Evolutionary conservation across 2,888 invertebrate genomes (phyloP), one percentile per base, ranked within the genome.

Genomic region (Dione juno): DNA sequence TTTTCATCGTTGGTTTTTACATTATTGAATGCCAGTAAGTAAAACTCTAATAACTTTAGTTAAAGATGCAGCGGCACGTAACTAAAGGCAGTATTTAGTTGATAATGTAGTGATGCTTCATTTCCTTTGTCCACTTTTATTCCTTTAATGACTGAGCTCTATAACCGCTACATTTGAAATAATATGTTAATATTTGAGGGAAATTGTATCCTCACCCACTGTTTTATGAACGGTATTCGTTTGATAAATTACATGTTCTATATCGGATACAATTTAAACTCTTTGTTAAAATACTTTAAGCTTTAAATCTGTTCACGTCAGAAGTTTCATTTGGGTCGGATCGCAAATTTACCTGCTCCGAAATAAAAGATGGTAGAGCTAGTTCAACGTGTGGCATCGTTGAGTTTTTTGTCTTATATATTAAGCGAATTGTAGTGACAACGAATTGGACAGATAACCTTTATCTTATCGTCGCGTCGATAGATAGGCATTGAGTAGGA

Each of bases 261-360:
- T 64, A 50, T 52, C 52, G 19, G 37, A 48, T 52, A 40, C 64
- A 52, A 50, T 64, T 64, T 64, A 64, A 50, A 50, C 64, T 64
- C 64, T 64, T 50, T 64, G 52, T 64, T 37, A 14, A 50, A 64
- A 50, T 40, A 50, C 21, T 64, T 64, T 52, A 64, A 64, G 64
- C 52, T 52, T 52, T 48, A 64, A 64, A 64, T 64, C 50, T 40
- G 37, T 48, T 19, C 37, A 64, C 40, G 50, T 64, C 64, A 64
- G 37, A 52, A 52, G 64, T 64, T 52, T 52, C 50, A 64, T 52
- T 64, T 64, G 64, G 64, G 37, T 50, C 52, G 52, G 64, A 48
- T 64, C 64, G 64, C 64, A 64, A 64, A 64, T 64, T 64, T 64
- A 64, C 64, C 64, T 64, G 64, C 64, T 52, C 52, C 50, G 48